Evolutionary conservation across 2,113 vertebrate species (phyloP).

Genomic region (Hiodon alosoides): DNA sequence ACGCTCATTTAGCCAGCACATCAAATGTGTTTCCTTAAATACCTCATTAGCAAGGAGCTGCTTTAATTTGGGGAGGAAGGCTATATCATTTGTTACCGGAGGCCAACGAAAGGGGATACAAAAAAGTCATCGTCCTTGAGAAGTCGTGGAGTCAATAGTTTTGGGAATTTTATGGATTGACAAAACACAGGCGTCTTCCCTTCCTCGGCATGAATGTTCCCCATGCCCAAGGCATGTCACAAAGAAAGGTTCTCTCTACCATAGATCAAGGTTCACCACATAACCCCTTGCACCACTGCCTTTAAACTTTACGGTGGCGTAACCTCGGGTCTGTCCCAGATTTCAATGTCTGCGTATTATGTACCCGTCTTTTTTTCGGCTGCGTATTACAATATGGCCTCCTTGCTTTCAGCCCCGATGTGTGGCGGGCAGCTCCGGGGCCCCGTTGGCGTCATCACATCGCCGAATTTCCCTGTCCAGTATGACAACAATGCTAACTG

Average conservation of each 20-base stretch:
- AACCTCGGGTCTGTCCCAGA: neutral
- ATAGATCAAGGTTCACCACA: neutral
- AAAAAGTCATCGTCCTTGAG: conserved; percentile 9
- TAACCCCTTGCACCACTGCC: neutral
- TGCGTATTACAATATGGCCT: neutral
- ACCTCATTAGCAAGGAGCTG: conserved; percentile 42
- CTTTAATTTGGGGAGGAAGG: conserved; percentile 43
- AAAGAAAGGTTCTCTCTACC: no score
- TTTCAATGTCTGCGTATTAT: neutral
- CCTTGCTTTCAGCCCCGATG: conserved; percentile 78
- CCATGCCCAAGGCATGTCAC: no score
- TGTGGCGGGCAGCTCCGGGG: conserved; percentile 85
- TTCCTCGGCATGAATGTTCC: neutral
- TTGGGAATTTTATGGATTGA: neutral
- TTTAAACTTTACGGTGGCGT: neutral
- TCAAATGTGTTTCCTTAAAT: conserved; percentile 35
- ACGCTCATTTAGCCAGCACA: conserved; percentile 40
- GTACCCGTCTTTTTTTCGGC: neutral
- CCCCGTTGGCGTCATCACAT: conserved; percentile 85
- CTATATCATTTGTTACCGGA: conserved; percentile 50
- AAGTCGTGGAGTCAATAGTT: neutral
- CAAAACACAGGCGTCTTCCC: neutral
- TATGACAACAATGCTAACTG: conserved; percentile 98
- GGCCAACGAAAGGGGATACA: conserved; percentile 28
- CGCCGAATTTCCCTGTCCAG: conserved; percentile 94